Percentiles rank a stretch among this genome's conserved stretches.
Conservation (phyloP, 2,797 vertebrate species). For the Sebastes hubbsi region DNA sequence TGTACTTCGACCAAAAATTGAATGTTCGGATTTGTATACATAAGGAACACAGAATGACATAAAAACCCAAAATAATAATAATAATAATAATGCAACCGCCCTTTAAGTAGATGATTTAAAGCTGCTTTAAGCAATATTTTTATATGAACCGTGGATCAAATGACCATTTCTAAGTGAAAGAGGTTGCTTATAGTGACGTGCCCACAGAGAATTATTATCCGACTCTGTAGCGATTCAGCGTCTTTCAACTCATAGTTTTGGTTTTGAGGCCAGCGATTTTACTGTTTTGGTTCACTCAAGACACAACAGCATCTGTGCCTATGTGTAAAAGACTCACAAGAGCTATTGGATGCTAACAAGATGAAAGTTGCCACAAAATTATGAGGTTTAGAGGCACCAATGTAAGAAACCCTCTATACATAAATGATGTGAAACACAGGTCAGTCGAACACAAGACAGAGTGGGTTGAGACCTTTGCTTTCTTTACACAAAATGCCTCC, state of each 20-base stretch:
- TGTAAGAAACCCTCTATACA: not conserved
- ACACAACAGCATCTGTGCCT: not conserved
- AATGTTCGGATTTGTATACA: too few species aligned
- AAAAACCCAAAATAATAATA: too few species aligned
- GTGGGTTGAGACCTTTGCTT: not conserved
- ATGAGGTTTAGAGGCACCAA: not conserved
- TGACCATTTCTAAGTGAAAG: not conserved
- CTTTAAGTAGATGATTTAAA: not conserved
- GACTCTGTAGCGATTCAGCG: not conserved
- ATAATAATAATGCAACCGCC: too few species aligned
- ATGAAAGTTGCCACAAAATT: not conserved
- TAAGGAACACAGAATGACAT: too few species aligned
- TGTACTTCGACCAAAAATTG: too few species aligned
- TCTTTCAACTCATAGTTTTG: not conserved
- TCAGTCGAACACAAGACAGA: not conserved
- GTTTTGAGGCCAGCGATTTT: not conserved
- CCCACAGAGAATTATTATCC: not conserved
- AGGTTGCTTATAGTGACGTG: not conserved
- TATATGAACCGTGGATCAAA: not conserved
- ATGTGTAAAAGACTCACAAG: not conserved
- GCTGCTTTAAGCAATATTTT: not conserved
- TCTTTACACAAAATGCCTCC: not conserved
- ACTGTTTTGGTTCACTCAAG: not conserved
- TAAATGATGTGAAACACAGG: not conserved
- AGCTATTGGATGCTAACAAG: not conserved